phyloP scores from a whole-genome alignment of 35 echinoderm and acorn worm genomes.

The Ophioderma brevispina region DNA sequence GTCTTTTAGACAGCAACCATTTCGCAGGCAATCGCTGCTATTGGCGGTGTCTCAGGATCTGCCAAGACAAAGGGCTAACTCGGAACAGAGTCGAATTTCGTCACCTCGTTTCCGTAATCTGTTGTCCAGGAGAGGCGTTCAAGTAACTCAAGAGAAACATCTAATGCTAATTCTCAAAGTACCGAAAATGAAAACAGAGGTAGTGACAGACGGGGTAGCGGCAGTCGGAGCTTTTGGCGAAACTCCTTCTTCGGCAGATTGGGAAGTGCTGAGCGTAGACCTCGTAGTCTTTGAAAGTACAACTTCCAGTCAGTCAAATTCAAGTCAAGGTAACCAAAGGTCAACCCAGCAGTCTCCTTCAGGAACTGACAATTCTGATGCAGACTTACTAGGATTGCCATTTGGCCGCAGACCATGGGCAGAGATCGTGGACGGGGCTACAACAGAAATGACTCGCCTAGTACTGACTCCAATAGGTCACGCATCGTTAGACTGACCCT shows the following conservation, averaged over 20 bases:
- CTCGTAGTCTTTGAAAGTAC: not conserved
- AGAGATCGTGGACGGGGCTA: not conserved
- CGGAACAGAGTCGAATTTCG: not conserved
- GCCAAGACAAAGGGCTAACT: not conserved
- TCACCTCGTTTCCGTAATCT: not conserved
- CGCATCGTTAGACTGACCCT: not conserved
- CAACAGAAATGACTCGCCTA: not conserved
- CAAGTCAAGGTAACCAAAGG: not conserved
- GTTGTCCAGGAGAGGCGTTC: not conserved
- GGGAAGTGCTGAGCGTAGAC: not conserved
- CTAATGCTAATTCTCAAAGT: not conserved
- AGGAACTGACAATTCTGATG: not conserved
- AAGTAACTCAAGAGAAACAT: not conserved
- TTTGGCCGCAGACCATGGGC: not conserved
- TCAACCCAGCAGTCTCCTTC: not conserved
- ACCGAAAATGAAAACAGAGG: not conserved
- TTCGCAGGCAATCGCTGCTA: not conserved
- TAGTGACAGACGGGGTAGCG: not conserved
- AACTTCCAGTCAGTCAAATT: not conserved
- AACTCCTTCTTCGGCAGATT: not conserved
- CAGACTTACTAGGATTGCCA: not conserved
- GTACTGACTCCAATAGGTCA: not conserved
- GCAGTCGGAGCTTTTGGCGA: not conserved
- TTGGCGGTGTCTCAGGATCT: not conserved
- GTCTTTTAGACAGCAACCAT: not conserved